Evolutionary conservation across 2,797 vertebrate species (phyloP), one percentile per base, ranked within the genome.

Genomic region (Pristis pectinata): DNA sequence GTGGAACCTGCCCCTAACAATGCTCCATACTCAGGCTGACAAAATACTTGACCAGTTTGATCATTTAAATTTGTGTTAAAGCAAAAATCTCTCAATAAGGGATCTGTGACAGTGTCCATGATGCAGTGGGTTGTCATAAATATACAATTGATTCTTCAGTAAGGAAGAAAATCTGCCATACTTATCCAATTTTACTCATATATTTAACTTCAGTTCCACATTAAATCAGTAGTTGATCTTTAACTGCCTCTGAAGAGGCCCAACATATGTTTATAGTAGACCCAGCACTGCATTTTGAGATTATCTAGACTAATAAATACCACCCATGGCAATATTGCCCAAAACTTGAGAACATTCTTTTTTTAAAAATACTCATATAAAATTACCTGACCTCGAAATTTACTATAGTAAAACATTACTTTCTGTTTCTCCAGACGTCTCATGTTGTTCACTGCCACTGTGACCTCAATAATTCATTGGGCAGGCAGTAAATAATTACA

Each of bases 401-500:
- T 72, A 72, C 24, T 22, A 83, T 11, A 49, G 80, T 83, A 83
- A 53, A 49, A 83, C 22, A 9, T 53, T 53, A 49, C 80, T 53
- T 83, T 83, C 22, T 83, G 44, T 83, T 41, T n/a, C 80, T 83
- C 80, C 8, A 49, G 19, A 22, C 5, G 15, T 27, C 49, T 53
- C 49, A 24, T 83, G 22, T 83, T 83, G 17, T 8, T 19, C 79
- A 49, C 19, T 49, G 44, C 17, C 7, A 83, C 7, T 53, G 44
- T 53, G 80, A 53, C 17, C 70, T 72, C 70, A 27, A 49, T 83
- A 83, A 49, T 83, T 83, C 80, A 83, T 49, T 83, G 44, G 80
- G 80, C 80, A 83, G 19, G 9, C 41, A 83, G 80, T 83, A 83
- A 83, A 53, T 83, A 83, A 83, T 83, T 49, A 53, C 80, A 83